Evolutionary conservation across 2,797 vertebrate genomes (phyloP).

Genomic region (Adrianichthys oophorus): DNA sequence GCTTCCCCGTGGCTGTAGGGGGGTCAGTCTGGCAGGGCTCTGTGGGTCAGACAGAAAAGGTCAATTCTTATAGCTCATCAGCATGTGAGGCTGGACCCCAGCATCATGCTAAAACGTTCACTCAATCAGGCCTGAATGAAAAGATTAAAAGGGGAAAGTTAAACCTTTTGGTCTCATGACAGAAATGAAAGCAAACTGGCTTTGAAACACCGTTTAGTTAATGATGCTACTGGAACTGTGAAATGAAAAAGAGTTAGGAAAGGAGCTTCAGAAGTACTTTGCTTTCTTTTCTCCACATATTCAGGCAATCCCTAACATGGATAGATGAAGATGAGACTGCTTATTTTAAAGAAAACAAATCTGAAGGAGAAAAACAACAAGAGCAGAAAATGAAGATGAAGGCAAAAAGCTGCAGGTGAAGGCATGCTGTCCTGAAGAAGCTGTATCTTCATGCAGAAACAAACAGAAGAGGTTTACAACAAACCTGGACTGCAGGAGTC

Average conservation of each 20-base stretch:
- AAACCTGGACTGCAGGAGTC: conserved; percentile 79
- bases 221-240: conserved; percentile 28
- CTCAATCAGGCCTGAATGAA: conserved; percentile 13
- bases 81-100: conserved; percentile 27
- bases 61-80: neutral
- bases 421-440: conserved; percentile 39
- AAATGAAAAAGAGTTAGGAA: conserved; percentile 26
- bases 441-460: conserved; percentile 51
- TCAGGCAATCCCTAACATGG: conserved; percentile 21
- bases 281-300: neutral
- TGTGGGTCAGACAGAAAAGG: conserved; percentile 52
- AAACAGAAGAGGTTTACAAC: conserved; percentile 33
- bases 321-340: conserved; percentile 3
- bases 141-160: conserved; percentile 18
- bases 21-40: conserved; percentile 59
- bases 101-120: conserved; percentile 48
- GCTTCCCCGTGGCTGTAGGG: conserved; percentile 35
- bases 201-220: conserved; percentile 6
- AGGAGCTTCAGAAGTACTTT: neutral
- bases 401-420: neutral
- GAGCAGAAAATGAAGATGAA: neutral
- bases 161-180: conserved; percentile 19
- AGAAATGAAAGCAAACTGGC: conserved; percentile 17
- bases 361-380: neutral
- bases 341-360: conserved; percentile 5